Evolutionary conservation across 2,113 vertebrate genomes (phyloP).

Genomic region (Columbina picui): DNA sequence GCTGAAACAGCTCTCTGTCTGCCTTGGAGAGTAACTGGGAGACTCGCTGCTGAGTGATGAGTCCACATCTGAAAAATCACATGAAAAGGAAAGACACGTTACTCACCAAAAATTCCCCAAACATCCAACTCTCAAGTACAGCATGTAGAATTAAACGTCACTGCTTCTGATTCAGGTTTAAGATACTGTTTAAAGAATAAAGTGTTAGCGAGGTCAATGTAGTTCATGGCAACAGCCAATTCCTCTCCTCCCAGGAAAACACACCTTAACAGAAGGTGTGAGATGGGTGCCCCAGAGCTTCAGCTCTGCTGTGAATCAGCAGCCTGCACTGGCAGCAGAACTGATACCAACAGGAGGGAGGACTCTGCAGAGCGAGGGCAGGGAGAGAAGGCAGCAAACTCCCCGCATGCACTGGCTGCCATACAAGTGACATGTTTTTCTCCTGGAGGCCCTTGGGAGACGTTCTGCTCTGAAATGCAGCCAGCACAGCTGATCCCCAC

Average conservation of each 20-base stretch:
- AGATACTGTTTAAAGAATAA: background rate
- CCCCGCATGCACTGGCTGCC: background rate
- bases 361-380: background rate
- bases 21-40: conserved; percentile 69
- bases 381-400: background rate
- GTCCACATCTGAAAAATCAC: conserved; percentile 43
- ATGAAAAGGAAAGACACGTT: background rate
- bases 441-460: background rate
- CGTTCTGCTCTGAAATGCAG: background rate
- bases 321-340: background rate
- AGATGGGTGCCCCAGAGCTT: background rate
- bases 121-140: background rate
- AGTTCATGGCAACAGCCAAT: background rate
- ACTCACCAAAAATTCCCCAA: background rate
- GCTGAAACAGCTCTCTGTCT: conserved; percentile 69
- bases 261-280: background rate
- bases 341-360: background rate
- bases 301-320: background rate
- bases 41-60: conserved; percentile 59
- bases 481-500: background rate
- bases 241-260: background rate
- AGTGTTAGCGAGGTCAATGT: background rate
- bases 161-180: background rate
- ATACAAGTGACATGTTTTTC: background rate
- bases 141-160: background rate